Evolutionary conservation across 2,113 vertebrate genomes (phyloP).

Genomic region (Paradoxurus hermaphroditus): DNA sequence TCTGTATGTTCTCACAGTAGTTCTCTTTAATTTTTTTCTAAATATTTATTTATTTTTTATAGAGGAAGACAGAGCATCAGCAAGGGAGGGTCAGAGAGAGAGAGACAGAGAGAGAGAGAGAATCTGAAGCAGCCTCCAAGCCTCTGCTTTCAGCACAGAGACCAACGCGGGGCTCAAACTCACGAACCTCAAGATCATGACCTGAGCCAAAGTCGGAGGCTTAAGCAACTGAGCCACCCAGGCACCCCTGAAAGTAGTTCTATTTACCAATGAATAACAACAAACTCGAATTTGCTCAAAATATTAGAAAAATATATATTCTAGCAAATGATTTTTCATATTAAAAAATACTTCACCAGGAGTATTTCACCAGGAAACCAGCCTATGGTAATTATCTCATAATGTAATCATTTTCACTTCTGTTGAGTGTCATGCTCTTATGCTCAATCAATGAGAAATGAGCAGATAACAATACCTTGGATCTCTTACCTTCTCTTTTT

Average conservation of each 20-base stretch:
- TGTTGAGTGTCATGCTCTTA: neutral
- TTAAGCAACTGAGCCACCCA: too few relatives aligned
- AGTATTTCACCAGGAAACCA: too few relatives aligned
- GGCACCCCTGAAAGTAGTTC: too few relatives aligned
- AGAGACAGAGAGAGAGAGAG: too few relatives aligned
- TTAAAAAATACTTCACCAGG: neutral
- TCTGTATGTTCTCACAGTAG: neutral
- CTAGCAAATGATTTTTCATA: neutral
- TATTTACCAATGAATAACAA: neutral
- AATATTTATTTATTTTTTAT: too few relatives aligned
- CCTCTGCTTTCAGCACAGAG: too few relatives aligned
- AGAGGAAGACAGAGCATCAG: too few relatives aligned
- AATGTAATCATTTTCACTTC: neutral
- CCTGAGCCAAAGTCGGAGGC: too few relatives aligned
- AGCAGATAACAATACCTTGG: neutral
- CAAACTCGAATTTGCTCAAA: neutral
- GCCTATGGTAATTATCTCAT: neutral
- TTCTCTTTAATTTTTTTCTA: neutral
- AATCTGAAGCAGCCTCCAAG: too few relatives aligned
- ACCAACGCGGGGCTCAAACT: too few relatives aligned
- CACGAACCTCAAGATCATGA: too few relatives aligned
- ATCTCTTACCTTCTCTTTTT: neutral
- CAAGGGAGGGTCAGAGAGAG: too few relatives aligned
- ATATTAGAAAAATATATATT: neutral
- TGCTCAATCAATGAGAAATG: neutral